Percentiles rank a stretch among this genome's conserved stretches.
These are phyloP conservation scores for Sturmia bella DNA, from an alignment of 2,888 invertebrate species.

Conservation along the genomic window DNA sequence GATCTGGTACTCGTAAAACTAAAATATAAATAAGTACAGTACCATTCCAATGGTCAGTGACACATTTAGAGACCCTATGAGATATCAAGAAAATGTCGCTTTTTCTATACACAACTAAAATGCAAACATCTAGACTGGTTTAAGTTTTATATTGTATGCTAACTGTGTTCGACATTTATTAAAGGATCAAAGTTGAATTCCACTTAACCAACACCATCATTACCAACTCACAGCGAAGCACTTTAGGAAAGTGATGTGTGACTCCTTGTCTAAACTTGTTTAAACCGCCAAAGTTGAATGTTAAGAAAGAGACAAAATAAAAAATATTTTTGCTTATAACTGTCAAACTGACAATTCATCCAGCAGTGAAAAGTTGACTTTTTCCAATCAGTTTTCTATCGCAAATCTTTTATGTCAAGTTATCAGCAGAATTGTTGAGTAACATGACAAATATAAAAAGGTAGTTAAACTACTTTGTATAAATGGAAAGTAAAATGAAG, in stretches of 20 bases:
- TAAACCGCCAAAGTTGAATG: background rate
- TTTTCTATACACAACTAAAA: no score
- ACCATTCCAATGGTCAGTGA: no score
- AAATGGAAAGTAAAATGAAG: no score
- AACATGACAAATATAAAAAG: background rate
- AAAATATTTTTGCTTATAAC: no score
- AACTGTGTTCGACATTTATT: no score
- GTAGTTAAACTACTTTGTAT: no score
- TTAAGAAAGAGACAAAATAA: background rate
- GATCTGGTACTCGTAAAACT: no score
- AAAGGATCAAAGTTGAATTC: background rate
- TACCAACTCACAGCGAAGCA: background rate
- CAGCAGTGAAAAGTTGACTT: slow-evolving; percentile 15
- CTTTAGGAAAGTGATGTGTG: background rate
- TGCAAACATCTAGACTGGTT: no score
- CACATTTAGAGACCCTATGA: no score
- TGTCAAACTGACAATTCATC: background rate
- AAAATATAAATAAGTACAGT: no score
- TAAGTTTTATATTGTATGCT: no score
- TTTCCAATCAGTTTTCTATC: background rate
- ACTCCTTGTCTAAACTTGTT: background rate
- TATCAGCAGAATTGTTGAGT: background rate
- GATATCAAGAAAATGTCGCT: no score
- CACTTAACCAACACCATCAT: background rate
- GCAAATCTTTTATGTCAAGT: slow-evolving; percentile 4